Base-by-base conservation (phyloP, 2,113 vertebrate species). In the Herpetotheres cachinnans region DNA sequence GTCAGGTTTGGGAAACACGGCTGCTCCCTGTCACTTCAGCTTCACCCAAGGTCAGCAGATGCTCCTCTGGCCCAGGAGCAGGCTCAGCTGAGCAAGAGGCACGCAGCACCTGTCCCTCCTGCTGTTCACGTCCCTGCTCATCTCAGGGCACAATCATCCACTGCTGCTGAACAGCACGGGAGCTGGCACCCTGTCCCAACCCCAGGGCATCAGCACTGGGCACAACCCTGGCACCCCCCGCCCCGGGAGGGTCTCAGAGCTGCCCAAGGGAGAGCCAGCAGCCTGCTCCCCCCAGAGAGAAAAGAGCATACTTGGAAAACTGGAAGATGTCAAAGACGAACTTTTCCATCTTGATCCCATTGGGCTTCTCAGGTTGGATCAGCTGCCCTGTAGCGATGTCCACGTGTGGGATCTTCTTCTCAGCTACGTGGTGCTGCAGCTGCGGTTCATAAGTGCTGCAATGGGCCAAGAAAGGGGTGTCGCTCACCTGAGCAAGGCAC, bases 251-350 rank as follows among this genome's bases (percentile, higher is more conserved):
- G 34, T 67, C 82, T n/a, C 58, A 46, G 80, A 67, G 66, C 42
- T 73, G 44, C 17, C 38, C 4, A 0, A 54, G 8, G 16, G 25
- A 63, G 9, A 86, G 49, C 40, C 58, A 76, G 52, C 55, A 81
- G 81, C 56, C 59, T 32, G 34, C 27, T 55, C 25, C 52, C 29
- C 1, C 0, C 0, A 4, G 30, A 93, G 29, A 56, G 50, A 38
- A 86, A 65, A 82, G 69, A 67, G 97, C 99, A 82, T 98, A 99
- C 99, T 99, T 99, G 92, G 99, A 98, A 96, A 99, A 99, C 98
- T 99, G 99, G 98, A 99, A 99, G 98, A 99, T 99, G 98, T 99
- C 99, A 10, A 99, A 99, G 92, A 99, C 99, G 10, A 99, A 99
- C 93, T 99, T 99, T 95, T 99, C 99, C 99, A 99, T 99, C 97